Conservation (phyloP, 2,888 invertebrate genomes). For the Cephus pygmeus region DNA sequence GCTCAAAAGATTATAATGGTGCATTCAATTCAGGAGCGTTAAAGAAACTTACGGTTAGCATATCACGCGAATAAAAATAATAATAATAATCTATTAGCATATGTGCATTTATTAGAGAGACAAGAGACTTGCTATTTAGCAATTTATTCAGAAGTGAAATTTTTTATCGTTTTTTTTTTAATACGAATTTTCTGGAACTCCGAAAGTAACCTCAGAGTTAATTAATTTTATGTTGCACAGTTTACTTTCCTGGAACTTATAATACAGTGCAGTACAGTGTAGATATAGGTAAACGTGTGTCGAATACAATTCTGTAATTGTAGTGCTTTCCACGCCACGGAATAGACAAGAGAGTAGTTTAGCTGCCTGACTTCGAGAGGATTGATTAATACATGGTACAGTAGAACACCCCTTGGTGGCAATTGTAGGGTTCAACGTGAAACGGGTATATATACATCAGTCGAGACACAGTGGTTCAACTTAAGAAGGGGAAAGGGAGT, state of each 20-base stretch:
- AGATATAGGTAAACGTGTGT: slow-evolving; percentile 12
- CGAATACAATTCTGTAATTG: slow-evolving; percentile 11
- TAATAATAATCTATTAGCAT: background rate
- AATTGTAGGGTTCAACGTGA: background rate
- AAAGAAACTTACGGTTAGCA: background rate
- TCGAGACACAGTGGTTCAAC: background rate
- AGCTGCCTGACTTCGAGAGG: background rate
- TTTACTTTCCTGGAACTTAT: background rate
- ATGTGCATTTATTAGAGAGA: background rate
- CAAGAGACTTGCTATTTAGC: background rate
- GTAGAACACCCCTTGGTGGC: background rate
- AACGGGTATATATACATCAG: background rate
- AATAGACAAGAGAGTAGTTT: slow-evolving; percentile 1
- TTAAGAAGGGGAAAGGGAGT: background rate
- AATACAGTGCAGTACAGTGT: background rate
- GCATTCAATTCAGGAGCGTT: background rate
- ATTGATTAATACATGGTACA: background rate
- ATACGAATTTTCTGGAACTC: background rate
- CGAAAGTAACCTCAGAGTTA: background rate
- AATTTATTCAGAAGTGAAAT: background rate
- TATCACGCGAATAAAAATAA: background rate
- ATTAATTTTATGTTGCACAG: background rate
- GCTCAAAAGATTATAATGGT: slow-evolving; percentile 43
- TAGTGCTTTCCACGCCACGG: background rate
- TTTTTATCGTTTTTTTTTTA: background rate